Evolutionary conservation across 1,140 invertebrate genomes (phyloP).

Genomic region (Penaeus chinensis): DNA sequence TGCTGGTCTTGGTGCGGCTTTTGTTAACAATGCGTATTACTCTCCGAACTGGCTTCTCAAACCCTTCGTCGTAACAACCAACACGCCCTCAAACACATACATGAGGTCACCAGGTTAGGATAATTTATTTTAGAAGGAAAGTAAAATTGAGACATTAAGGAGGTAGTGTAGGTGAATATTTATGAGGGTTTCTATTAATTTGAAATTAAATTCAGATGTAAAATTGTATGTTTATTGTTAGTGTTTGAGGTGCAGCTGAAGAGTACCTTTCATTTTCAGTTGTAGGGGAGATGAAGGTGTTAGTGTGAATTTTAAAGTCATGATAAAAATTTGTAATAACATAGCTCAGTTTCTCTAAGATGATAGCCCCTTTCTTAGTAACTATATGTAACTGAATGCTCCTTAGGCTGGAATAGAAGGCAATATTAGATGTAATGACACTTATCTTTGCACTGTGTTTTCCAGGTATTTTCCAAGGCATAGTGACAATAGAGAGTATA

Average conservation of each 20-base stretch:
- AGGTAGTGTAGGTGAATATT: slow-evolving; percentile 66
- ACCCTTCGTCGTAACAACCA: slow-evolving; percentile 57
- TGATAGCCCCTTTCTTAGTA: too few species aligned
- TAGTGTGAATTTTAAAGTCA: too few species aligned
- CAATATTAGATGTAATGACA: neutral
- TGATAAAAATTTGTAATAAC: too few species aligned
- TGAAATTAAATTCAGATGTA: slow-evolving; percentile 77
- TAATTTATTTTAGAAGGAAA: neutral
- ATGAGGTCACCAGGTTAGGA: slow-evolving; percentile 65
- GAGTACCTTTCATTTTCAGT: too few species aligned
- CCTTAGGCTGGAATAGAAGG: slow-evolving; percentile 65
- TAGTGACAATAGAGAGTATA: slow-evolving; percentile 78
- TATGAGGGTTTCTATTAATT: slow-evolving; percentile 72
- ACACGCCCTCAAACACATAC: slow-evolving; percentile 63
- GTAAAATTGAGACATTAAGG: slow-evolving; percentile 61
- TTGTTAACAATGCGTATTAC: slow-evolving; percentile 44
- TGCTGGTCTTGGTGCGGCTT: slow-evolving; percentile 66
- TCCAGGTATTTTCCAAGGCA: slow-evolving; percentile 36
- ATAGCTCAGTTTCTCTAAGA: too few species aligned
- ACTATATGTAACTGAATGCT: too few species aligned
- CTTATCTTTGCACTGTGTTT: neutral
- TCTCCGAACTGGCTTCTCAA: slow-evolving; percentile 51
- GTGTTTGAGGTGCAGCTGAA: slow-evolving; percentile 26
- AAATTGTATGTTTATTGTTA: slow-evolving; percentile 64
- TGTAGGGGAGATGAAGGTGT: too few species aligned